Conservation (phyloP, 2,888 invertebrate genomes). For the Penaeus monodon region DNA sequence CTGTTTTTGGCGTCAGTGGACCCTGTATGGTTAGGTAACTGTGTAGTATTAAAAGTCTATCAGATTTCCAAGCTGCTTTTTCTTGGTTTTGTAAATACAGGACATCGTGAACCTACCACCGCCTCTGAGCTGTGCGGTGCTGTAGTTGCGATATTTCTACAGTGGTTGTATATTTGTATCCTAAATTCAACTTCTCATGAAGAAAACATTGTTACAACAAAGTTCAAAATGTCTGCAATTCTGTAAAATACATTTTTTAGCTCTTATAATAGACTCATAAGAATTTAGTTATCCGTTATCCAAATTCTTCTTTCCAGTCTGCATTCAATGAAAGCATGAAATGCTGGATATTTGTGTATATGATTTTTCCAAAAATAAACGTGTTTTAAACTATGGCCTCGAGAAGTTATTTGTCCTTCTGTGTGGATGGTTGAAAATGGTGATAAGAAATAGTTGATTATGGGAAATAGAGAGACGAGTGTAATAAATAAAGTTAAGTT, state of each 20-base stretch:
- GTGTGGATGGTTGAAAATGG: not conserved
- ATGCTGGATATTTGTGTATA: constrained; percentile 63
- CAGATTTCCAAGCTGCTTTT: constrained; percentile 55
- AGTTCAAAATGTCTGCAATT: constrained; percentile 61
- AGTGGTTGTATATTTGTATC: constrained; percentile 61
- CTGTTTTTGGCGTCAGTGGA: constrained; percentile 61
- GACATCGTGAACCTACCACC: constrained; percentile 26
- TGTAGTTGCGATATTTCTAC: constrained; percentile 57
- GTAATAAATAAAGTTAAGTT: no score
- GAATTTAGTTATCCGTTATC: constrained; percentile 59
- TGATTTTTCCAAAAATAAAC: constrained; percentile 65
- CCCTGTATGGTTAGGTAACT: constrained; percentile 61
- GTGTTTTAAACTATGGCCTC: constrained; percentile 61
- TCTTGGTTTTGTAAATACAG: constrained; percentile 58
- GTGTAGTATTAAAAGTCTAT: constrained; percentile 58
- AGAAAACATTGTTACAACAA: constrained; percentile 60
- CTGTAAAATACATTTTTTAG: constrained; percentile 61
- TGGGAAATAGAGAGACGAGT: no score
- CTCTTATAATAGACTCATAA: constrained; percentile 58
- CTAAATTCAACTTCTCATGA: constrained; percentile 58
- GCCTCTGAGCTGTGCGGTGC: constrained; percentile 31
- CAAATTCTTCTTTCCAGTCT: constrained; percentile 57
- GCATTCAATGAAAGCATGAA: constrained; percentile 58
- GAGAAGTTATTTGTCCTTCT: not conserved
- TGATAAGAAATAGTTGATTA: no score